phyloP scores from a whole-genome alignment of 2,797 vertebrate species.

The Vespertilio murinus region DNA sequence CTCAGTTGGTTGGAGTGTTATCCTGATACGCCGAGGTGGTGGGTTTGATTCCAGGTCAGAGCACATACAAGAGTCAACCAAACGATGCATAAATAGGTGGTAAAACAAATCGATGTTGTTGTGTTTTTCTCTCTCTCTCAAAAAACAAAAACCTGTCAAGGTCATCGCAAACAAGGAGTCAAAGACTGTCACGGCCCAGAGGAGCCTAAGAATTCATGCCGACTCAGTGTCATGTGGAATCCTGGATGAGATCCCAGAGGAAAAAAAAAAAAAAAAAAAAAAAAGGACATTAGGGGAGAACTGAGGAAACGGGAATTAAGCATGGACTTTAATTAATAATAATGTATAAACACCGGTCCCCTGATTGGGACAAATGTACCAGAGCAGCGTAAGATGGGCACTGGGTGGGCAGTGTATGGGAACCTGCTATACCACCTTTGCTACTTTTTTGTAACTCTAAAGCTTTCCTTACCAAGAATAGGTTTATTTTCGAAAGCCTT shows the following conservation, averaged over 20 bases:
- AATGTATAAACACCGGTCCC: background rate
- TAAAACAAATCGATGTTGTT: background rate
- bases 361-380: background rate
- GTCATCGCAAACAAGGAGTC: background rate
- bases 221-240: background rate
- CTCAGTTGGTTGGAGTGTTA: background rate
- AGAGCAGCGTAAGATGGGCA: background rate
- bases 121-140: background rate
- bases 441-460: background rate
- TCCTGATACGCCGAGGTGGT: background rate
- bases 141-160: background rate
- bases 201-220: background rate
- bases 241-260: background rate
- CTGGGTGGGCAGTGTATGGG: background rate
- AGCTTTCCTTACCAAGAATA: background rate
- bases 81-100: background rate
- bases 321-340: background rate
- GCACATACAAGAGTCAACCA: background rate
- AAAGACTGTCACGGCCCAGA: background rate
- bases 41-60: background rate
- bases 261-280: background rate
- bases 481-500: background rate
- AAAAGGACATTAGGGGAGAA: background rate
- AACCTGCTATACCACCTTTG: background rate
- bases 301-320: background rate